Base-by-base conservation (phyloP, 2,113 vertebrate genomes). In the Asarcornis scutulata region DNA sequence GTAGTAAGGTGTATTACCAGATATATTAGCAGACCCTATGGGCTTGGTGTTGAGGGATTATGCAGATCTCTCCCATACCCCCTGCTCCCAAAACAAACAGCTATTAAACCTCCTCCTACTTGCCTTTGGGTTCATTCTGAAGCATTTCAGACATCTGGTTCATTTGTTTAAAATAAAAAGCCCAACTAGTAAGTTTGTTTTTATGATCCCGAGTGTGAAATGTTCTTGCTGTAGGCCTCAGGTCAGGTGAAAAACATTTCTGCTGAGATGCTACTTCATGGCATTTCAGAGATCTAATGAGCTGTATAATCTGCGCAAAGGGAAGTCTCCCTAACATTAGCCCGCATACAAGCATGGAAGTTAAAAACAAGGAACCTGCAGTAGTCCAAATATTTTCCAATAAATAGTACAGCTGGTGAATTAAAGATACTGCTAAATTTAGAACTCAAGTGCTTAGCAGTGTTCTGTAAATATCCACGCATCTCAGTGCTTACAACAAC, bases 391-490 rank as follows among this genome's bases (percentile, higher is more conserved):
- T 93, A 95, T 76, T 89, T 92, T 81, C 84, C 81, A 84, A 34
- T 75, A 92, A 94, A 52, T 50, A 93, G 86, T 87, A 95, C 74
- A 95, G 89, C 93, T 84, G 48, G 83, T 92, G 66, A 95, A 86
- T 53, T 92, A 91, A 68, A 95, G 79, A 88, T 58, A 69, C 21
- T 29, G 79, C 53, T 92, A 89, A 68, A 97, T 79, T 95, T 89
- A 95, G 91, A 72, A 68, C 38, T 72, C 42, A 25, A 85, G 75
- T 73, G 87, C 68, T 80, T 75, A 77, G 62, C 64, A 75, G 32
- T 25, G 34, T 82, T 95, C 88, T 89, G 69, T 72, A 91, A 95
- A 91, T 75, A 95, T 56, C 73, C 60, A 53, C 63, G 42, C 3
- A 60, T 60, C 79, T 73, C 55, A 46, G 5, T 31, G 50, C 71